Conservation (phyloP, 37 sponge, comb jelly and placozoan species). For the Bolinopsis microptera region DNA sequence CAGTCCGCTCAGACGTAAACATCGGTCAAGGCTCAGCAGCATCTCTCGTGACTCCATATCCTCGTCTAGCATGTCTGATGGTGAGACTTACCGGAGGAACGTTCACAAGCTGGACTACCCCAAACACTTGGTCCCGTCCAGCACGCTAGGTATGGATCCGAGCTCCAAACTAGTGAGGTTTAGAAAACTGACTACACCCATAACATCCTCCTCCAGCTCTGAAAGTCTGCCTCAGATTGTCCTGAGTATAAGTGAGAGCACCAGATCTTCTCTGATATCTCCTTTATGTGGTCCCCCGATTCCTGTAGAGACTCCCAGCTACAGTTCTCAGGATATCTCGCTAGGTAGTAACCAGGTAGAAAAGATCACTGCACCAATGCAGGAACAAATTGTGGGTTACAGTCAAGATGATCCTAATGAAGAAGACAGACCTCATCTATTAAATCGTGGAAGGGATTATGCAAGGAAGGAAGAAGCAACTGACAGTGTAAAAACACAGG, state of each 20-base stretch:
- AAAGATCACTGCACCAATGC: neutral
- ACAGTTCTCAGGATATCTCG: neutral
- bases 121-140: neutral
- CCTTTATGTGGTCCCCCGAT: neutral
- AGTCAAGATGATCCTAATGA: neutral
- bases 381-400: too few relatives aligned
- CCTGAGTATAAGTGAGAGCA: neutral
- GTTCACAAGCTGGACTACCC: constrained; percentile 18
- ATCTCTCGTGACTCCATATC: neutral
- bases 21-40: neutral
- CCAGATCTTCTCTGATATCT: neutral
- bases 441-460: neutral
- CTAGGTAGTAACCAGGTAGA: neutral
- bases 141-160: neutral
- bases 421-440: neutral
- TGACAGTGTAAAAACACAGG: neutral
- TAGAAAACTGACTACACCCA: neutral
- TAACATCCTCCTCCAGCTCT: neutral
- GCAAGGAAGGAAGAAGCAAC: neutral
- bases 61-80: neutral
- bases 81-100: neutral
- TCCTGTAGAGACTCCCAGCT: neutral
- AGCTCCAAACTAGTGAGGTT: neutral
- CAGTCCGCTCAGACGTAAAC: neutral
- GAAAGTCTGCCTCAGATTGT: neutral